Percentiles rank a stretch among this genome's conserved stretches.
These are phyloP conservation scores for Lophochroa leadbeateri DNA, from an alignment of 2,113 vertebrate genomes.

Conservation along the genomic window DNA sequence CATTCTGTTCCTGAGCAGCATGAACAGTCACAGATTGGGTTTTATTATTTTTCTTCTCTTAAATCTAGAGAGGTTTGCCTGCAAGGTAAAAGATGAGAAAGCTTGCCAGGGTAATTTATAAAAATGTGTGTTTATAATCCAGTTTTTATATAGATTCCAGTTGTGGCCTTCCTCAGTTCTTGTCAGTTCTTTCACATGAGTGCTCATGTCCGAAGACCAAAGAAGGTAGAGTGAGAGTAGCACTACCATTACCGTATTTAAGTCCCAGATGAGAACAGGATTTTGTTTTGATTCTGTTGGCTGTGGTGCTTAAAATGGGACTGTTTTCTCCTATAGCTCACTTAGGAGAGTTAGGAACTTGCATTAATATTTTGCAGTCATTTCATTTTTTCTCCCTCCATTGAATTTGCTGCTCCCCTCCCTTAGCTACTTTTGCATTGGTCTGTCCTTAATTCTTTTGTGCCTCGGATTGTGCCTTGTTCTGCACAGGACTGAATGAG, in stretches of 20 bases:
- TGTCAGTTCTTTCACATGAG: background rate
- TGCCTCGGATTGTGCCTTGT: background rate
- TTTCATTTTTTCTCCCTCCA: background rate
- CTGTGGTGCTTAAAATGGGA: background rate
- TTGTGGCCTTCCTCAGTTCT: background rate
- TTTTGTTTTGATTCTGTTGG: background rate
- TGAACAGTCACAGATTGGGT: background rate
- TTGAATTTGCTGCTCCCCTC: background rate
- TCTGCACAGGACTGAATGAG: background rate
- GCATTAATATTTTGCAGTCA: background rate
- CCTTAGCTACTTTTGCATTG: background rate
- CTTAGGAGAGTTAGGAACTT: background rate
- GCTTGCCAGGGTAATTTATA: background rate
- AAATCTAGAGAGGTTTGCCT: background rate
- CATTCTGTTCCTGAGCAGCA: background rate
- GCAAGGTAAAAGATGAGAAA: background rate
- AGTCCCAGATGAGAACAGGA: background rate
- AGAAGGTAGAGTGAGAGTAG: background rate
- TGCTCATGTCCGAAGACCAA: background rate
- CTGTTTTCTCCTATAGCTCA: background rate
- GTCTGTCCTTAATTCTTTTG: background rate
- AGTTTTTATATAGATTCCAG: background rate
- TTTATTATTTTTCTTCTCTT: background rate
- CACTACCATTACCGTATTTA: rapidly evolving
- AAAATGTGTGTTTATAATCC: background rate